Evolutionary conservation across 2,888 invertebrate genomes (phyloP).

Genomic region (Andrena praecox): DNA sequence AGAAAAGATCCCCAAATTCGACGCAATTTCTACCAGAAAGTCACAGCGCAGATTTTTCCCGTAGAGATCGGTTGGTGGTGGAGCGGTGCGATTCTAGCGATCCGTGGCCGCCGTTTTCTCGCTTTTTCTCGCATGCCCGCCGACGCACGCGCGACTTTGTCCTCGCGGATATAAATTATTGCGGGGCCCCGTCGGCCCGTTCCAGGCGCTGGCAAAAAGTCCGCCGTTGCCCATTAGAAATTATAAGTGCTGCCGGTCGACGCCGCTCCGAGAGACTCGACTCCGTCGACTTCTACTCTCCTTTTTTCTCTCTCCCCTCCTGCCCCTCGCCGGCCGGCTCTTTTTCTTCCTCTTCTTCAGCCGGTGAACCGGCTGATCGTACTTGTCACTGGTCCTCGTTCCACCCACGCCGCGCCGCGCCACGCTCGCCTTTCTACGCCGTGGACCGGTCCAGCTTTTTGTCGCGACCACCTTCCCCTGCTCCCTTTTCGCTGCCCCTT

Average conservation of each 20-base stretch:
- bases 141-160: constrained; percentile 61
- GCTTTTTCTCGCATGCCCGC: constrained; percentile 64
- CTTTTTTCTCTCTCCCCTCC: constrained; percentile 15
- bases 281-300: constrained; percentile 27
- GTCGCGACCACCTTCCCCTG: constrained; percentile 48
- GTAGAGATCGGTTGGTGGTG: background rate
- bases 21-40: background rate
- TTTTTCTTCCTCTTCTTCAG: constrained; percentile 57
- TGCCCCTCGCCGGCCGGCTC: constrained; percentile 24
- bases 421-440: constrained; percentile 60
- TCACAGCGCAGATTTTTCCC: background rate
- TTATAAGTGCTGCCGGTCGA: constrained; percentile 69
- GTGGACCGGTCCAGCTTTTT: constrained; percentile 72
- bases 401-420: constrained; percentile 68
- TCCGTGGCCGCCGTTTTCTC: constrained; percentile 50
- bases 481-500: background rate
- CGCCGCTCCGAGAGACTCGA: constrained; percentile 42
- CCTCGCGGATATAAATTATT: constrained; percentile 66
- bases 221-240: constrained; percentile 68
- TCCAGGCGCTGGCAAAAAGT: constrained; percentile 54
- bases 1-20: background rate
- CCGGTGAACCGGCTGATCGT: constrained; percentile 68
- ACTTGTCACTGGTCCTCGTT: constrained; percentile 74
- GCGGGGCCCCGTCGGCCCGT: constrained; percentile 43
- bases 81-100: constrained; percentile 48